phyloP scores from a whole-genome alignment of 2,888 invertebrate genomes.

The Yponomeuta evonymella region DNA sequence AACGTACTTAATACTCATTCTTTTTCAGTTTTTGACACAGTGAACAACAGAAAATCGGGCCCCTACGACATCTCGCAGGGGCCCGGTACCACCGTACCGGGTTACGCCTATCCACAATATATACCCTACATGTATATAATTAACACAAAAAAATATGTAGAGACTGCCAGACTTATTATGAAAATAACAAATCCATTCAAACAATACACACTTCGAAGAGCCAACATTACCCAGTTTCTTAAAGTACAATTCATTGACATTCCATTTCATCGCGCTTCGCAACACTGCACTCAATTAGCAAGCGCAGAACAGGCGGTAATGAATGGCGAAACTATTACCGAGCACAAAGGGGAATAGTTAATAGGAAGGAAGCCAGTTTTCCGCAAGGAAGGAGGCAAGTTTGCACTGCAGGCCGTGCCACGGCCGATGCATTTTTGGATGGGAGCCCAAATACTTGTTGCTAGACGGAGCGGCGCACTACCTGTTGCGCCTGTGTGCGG shows the following conservation, averaged over 20 bases:
- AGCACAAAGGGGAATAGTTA: conserved; percentile 26
- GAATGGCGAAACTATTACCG: conserved; percentile 32
- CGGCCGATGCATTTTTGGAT: conserved; percentile 73
- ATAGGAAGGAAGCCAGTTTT: conserved; percentile 46
- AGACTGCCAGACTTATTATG: too few relatives aligned
- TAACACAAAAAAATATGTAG: too few relatives aligned
- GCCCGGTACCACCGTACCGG: too few relatives aligned
- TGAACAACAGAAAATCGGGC: too few relatives aligned
- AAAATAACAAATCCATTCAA: too few relatives aligned
- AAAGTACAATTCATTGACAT: conserved; percentile 14
- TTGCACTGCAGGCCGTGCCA: conserved; percentile 37
- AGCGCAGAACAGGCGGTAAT: conserved; percentile 25
- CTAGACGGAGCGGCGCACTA: conserved; percentile 47
- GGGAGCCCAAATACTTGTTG: conserved; percentile 73
- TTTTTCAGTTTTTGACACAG: too few relatives aligned
- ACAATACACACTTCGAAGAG: too few relatives aligned
- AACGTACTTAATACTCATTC: too few relatives aligned
- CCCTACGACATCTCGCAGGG: too few relatives aligned
- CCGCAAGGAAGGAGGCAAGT: conserved; percentile 42
- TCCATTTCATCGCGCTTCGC: conserved; percentile 17
- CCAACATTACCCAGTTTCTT: neutral
- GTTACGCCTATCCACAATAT: too few relatives aligned
- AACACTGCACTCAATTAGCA: conserved; percentile 27
- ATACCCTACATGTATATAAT: too few relatives aligned
- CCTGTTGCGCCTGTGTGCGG: conserved; percentile 55